These are phyloP conservation scores for Merops nubicus DNA, from an alignment of 2,113 vertebrate species.

Conservation along the genomic window DNA sequence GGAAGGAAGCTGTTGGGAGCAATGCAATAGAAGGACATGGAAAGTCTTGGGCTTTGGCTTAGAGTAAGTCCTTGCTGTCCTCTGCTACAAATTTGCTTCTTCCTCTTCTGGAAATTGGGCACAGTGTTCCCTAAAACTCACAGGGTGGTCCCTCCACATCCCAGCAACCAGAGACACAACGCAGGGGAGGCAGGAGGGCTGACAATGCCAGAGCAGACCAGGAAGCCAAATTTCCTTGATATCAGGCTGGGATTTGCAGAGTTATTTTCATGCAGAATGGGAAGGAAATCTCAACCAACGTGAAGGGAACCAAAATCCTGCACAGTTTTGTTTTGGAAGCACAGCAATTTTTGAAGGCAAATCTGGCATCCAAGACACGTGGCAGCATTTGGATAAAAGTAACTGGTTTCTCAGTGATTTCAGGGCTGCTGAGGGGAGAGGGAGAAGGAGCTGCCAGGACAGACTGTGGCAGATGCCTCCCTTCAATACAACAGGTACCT, in stretches of 20 bases:
- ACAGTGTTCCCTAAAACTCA: not conserved
- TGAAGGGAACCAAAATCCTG: not conserved
- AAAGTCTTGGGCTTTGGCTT: not conserved
- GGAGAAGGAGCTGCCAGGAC: not conserved
- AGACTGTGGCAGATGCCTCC: not conserved
- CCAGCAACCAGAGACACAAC: not conserved
- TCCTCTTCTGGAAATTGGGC: not conserved
- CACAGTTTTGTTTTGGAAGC: slow-evolving; percentile 21
- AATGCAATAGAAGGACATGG: not conserved
- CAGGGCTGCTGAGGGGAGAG: not conserved
- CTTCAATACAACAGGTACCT: accelerated
- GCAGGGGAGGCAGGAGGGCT: not conserved
- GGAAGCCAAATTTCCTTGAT: not conserved
- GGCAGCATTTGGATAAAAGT: not conserved
- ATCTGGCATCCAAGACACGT: not conserved
- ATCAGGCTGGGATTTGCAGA: not conserved
- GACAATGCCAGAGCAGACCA: not conserved
- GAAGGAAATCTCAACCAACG: not conserved
- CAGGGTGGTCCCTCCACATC: not conserved
- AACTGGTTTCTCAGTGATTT: not conserved
- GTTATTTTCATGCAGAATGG: slow-evolving; percentile 4
- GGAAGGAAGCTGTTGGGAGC: not conserved
- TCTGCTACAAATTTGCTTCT: not conserved
- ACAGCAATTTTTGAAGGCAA: not conserved
- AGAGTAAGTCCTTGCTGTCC: not conserved